Conservation (phyloP, 1,140 invertebrate genomes). For the Portunus trituberculatus region DNA sequence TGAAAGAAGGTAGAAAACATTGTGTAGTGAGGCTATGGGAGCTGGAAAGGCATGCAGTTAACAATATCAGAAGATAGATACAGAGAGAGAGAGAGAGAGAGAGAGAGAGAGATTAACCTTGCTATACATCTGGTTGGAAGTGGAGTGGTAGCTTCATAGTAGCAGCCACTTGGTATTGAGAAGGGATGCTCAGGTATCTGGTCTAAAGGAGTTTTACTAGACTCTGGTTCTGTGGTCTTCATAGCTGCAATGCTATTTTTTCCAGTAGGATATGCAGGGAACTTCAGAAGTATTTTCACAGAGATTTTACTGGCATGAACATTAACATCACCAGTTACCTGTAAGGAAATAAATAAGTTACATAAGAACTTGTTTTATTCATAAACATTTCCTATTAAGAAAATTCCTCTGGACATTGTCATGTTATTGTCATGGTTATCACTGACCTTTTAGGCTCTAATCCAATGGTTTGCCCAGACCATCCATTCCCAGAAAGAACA, state of each 20-base stretch:
- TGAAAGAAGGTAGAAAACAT: too few relatives aligned
- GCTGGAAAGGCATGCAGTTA: too few relatives aligned
- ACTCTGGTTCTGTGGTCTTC: conserved; percentile 4
- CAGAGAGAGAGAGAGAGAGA: background rate
- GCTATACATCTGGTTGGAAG: conserved; percentile 22
- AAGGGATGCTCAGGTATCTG: conserved; percentile 27
- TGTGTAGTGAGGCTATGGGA: too few relatives aligned
- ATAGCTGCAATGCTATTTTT: background rate
- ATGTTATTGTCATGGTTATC: too few relatives aligned
- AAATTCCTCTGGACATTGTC: too few relatives aligned
- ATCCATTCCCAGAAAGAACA: too few relatives aligned
- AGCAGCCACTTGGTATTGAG: background rate
- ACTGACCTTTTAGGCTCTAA: too few relatives aligned
- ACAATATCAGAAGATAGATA: too few relatives aligned
- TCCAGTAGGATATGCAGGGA: conserved; percentile 31
- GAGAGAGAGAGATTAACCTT: conserved; percentile 26
- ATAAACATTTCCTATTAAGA: background rate
- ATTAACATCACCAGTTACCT: conserved; percentile 66
- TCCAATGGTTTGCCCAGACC: too few relatives aligned
- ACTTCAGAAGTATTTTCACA: conserved; percentile 45
- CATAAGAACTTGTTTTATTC: background rate
- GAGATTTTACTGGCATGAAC: conserved; percentile 57
- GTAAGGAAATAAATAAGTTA: background rate
- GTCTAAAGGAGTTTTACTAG: background rate
- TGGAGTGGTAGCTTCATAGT: background rate